Evolutionary conservation across 2,888 invertebrate genomes (phyloP).

Genomic region (Ophion ellenae): DNA sequence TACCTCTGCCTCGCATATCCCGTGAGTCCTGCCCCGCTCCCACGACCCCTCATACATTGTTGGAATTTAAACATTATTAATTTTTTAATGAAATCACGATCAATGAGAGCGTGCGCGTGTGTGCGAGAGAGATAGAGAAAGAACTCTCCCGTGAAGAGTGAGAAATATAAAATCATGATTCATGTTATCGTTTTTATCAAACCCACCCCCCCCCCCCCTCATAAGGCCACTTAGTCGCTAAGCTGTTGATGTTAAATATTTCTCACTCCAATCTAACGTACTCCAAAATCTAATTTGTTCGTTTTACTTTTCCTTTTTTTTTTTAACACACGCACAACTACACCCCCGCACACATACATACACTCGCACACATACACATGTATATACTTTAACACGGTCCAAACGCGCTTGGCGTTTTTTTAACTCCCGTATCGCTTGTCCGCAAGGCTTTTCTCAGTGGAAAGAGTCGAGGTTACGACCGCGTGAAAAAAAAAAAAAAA

Average conservation of each 20-base stretch:
- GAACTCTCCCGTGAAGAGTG: slow-evolving; percentile 14
- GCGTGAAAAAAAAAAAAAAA: neutral
- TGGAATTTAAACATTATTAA: slow-evolving; percentile 81
- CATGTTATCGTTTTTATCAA: slow-evolving; percentile 82
- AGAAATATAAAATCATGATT: slow-evolving; percentile 79
- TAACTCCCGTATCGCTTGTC: slow-evolving; percentile 72
- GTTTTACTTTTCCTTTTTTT: slow-evolving; percentile 53
- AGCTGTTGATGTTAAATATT: slow-evolving; percentile 83
- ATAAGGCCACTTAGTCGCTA: slow-evolving; percentile 78
- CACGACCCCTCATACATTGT: slow-evolving; percentile 76
- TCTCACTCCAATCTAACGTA: slow-evolving; percentile 79
- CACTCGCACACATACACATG: neutral
- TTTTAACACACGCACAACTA: neutral
- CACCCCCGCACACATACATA: neutral
- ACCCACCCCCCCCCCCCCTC: slow-evolving; percentile 63
- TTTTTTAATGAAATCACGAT: slow-evolving; percentile 72
- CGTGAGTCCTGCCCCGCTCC: neutral
- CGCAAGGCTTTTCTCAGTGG: slow-evolving; percentile 34
- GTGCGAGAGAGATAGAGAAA: neutral
- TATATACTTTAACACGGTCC: slow-evolving; percentile 48
- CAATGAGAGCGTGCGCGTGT: slow-evolving; percentile 14
- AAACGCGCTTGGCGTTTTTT: slow-evolving; percentile 69
- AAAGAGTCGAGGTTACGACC: slow-evolving; percentile 25
- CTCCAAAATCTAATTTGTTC: slow-evolving; percentile 64
- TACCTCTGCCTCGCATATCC: neutral